Percentiles rank a stretch among this genome's conserved stretches.
These are phyloP conservation scores for Phrynocephalus forsythii DNA, from an alignment of 2,797 vertebrate genomes.

Conservation along the genomic window DNA sequence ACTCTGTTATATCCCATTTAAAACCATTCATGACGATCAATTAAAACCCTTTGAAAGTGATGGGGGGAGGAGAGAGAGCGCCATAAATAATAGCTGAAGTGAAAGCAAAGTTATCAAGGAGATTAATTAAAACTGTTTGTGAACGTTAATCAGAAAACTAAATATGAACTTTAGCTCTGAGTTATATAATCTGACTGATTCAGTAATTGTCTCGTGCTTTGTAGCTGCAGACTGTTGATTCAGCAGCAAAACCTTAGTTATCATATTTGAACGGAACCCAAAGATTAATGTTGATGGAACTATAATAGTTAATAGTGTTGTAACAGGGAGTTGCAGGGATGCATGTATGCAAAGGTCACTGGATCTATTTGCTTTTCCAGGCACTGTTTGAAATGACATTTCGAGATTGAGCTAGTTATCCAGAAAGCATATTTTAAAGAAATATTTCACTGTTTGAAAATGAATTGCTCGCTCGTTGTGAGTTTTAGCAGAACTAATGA, in stretches of 20 bases:
- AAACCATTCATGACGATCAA: neutral
- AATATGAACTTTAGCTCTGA: slow-evolving; percentile 42
- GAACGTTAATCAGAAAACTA: slow-evolving; percentile 34
- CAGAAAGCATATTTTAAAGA: neutral
- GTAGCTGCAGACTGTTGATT: slow-evolving; percentile 39
- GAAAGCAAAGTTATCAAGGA: slow-evolving; percentile 17
- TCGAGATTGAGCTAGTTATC: slow-evolving; percentile 38
- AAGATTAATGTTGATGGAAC: slow-evolving; percentile 48
- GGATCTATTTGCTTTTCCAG: slow-evolving; percentile 24
- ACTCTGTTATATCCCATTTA: neutral
- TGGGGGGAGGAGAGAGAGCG: neutral
- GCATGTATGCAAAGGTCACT: slow-evolving; percentile 34
- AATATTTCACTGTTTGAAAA: slow-evolving; percentile 5
- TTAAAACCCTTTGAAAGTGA: neutral
- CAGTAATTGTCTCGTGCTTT: slow-evolving; percentile 48
- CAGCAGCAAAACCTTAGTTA: slow-evolving; percentile 27
- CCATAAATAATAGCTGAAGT: slow-evolving; percentile 17
- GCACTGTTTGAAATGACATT: slow-evolving; percentile 30
- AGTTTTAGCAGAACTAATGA: slow-evolving; percentile 1
- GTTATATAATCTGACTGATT: slow-evolving; percentile 44
- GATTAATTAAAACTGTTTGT: slow-evolving; percentile 47
- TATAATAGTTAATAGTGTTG: slow-evolving; percentile 10
- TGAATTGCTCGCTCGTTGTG: slow-evolving; percentile 10
- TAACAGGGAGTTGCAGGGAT: slow-evolving; percentile 46
- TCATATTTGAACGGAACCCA: slow-evolving; percentile 30